Conservation (phyloP, 2,888 invertebrate species). For the Hedya salicella region DNA sequence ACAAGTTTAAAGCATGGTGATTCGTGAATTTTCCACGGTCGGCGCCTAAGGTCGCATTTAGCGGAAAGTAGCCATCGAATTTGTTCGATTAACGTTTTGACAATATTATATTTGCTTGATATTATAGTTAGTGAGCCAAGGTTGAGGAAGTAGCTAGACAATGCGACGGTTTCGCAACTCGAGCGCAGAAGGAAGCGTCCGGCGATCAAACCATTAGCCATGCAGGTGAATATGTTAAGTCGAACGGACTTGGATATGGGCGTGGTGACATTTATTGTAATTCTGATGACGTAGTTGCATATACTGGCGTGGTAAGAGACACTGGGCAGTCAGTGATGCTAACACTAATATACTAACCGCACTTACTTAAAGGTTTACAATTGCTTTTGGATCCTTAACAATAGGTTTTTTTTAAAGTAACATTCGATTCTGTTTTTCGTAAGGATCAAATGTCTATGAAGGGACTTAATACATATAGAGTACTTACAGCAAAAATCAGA, state of each 20-base stretch:
- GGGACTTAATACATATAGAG: too few species aligned
- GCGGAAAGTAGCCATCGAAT: constrained; percentile 30
- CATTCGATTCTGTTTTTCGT: too few species aligned
- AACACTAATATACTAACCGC: too few species aligned
- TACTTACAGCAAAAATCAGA: too few species aligned
- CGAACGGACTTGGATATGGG: constrained; percentile 42
- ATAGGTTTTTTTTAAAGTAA: too few species aligned
- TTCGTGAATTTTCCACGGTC: constrained; percentile 39
- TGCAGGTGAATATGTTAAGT: constrained; percentile 49
- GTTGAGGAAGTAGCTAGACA: constrained; percentile 69
- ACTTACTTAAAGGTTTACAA: not conserved
- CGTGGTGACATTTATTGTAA: constrained; percentile 30
- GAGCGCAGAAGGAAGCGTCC: constrained; percentile 68
- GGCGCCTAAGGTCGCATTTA: constrained; percentile 33
- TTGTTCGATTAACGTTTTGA: constrained; percentile 33
- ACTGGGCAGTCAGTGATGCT: not conserved
- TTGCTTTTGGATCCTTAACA: not conserved
- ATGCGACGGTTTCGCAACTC: constrained; percentile 64
- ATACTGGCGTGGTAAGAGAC: not conserved
- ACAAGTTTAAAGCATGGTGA: constrained; percentile 28
- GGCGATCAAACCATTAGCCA: constrained; percentile 60
- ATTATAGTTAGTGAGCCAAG: constrained; percentile 59
- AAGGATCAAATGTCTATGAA: too few species aligned
- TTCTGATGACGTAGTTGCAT: constrained; percentile 21
- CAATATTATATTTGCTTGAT: constrained; percentile 38